Conservation (phyloP, 2,797 vertebrate species). For the Octomys mimax region DNA sequence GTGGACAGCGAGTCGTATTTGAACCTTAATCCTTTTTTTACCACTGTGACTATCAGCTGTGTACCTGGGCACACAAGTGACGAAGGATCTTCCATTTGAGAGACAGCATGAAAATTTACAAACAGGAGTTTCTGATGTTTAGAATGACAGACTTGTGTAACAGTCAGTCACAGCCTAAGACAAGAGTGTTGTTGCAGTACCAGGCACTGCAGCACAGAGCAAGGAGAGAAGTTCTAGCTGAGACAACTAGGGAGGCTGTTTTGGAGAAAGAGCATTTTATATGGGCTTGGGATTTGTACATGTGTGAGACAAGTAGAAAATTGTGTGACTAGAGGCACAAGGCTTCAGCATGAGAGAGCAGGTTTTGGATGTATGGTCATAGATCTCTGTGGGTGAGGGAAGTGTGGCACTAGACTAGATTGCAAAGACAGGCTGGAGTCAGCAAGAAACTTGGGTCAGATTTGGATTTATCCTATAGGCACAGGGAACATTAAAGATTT, state of each 20-base stretch:
- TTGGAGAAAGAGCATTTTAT: not conserved
- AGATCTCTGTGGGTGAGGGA: not conserved
- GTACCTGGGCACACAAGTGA: not conserved
- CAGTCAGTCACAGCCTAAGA: not conserved
- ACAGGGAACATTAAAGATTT: not conserved
- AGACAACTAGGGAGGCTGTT: not conserved
- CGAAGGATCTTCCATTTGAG: not conserved
- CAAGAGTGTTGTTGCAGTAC: not conserved
- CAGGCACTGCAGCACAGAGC: not conserved
- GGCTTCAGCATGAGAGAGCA: not conserved
- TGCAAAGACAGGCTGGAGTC: constrained; percentile 7
- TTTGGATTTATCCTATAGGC: constrained; percentile 24
- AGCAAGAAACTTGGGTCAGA: not conserved
- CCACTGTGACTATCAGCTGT: not conserved
- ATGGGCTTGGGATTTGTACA: not conserved
- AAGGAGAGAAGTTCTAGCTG: constrained; percentile 13
- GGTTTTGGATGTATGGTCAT: not conserved
- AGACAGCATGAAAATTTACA: constrained; percentile 2
- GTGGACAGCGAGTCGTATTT: not conserved
- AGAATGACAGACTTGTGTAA: not conserved
- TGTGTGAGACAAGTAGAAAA: constrained; percentile 17
- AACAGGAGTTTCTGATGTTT: not conserved
- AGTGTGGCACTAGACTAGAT: not conserved
- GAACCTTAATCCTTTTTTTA: not conserved
- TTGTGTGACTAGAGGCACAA: not conserved